Evolutionary conservation across 2,888 invertebrate species (phyloP).

Genomic region (Pristionchus mayeri): DNA sequence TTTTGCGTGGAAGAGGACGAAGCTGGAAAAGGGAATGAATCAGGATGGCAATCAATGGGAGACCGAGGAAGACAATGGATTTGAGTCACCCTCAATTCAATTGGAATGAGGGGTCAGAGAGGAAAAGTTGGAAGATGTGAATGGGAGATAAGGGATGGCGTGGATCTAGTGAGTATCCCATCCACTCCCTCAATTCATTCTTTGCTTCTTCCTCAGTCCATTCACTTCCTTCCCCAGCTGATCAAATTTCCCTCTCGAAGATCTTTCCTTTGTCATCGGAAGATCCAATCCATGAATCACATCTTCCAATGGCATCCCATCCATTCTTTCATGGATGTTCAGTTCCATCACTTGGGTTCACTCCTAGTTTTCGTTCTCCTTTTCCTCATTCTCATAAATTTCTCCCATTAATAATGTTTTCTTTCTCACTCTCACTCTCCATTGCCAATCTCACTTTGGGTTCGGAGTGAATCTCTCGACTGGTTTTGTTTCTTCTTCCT

Average conservation of each 20-base stretch:
- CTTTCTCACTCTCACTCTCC: constrained; percentile 1
- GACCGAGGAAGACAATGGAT: constrained; percentile 1
- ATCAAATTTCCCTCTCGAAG: not conserved
- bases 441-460: constrained; percentile 24
- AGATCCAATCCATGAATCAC: not conserved
- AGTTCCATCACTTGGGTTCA: no score
- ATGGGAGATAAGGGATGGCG: not conserved
- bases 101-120: constrained; percentile 1
- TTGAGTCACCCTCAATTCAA: not conserved
- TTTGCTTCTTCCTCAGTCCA: not conserved
- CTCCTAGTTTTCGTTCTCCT: no score
- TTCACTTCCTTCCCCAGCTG: not conserved
- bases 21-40: not conserved
- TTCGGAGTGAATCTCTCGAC: constrained; percentile 4
- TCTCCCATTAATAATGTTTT: not conserved
- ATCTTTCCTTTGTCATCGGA: not conserved
- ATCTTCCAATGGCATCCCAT: not conserved
- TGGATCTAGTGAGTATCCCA: no score
- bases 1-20: not conserved
- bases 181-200: not conserved
- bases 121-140: constrained; percentile 8
- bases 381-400: not conserved
- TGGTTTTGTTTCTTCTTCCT: constrained; percentile 28
- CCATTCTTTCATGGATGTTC: not conserved
- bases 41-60: not conserved